A percentile compares a stretch with the other conserved stretches of the same genome.
Conservation (phyloP, 2,888 invertebrate genomes). For the Laothoe populi region DNA sequence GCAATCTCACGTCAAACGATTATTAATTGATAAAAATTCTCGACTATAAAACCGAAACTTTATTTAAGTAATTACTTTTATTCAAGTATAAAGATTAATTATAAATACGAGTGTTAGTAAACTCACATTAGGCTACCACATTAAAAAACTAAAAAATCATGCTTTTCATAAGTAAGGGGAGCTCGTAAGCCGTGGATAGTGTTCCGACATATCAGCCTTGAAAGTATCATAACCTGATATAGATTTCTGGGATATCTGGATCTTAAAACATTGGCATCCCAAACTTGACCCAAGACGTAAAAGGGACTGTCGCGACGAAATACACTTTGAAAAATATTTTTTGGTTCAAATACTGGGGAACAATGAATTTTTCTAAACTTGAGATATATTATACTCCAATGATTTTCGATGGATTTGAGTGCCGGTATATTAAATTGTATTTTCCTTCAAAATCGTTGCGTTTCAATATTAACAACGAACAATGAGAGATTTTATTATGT, state of each 20-base stretch:
- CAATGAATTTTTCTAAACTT: slow-evolving; percentile 21
- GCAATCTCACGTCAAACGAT: too few relatives aligned
- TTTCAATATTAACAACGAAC: neutral
- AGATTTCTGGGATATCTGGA: neutral
- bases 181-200: too few relatives aligned
- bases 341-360: slow-evolving; percentile 12
- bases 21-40: too few relatives aligned
- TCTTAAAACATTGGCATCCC: neutral
- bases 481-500: neutral
- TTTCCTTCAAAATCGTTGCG: neutral
- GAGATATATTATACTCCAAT: slow-evolving; percentile 9
- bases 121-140: too few relatives aligned
- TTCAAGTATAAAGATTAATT: too few relatives aligned
- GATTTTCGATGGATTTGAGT: slow-evolving; percentile 19
- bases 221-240: neutral
- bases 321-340: slow-evolving; percentile 26
- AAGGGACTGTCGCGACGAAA: slow-evolving; percentile 29
- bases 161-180: too few relatives aligned
- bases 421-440: neutral
- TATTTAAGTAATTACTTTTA: too few relatives aligned
- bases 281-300: slow-evolving; percentile 26
- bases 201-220: too few relatives aligned
- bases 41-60: too few relatives aligned
- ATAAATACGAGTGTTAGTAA: too few relatives aligned
- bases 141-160: too few relatives aligned